phyloP scores from a whole-genome alignment of 2,888 invertebrate species.

The Rutpela maculata region DNA sequence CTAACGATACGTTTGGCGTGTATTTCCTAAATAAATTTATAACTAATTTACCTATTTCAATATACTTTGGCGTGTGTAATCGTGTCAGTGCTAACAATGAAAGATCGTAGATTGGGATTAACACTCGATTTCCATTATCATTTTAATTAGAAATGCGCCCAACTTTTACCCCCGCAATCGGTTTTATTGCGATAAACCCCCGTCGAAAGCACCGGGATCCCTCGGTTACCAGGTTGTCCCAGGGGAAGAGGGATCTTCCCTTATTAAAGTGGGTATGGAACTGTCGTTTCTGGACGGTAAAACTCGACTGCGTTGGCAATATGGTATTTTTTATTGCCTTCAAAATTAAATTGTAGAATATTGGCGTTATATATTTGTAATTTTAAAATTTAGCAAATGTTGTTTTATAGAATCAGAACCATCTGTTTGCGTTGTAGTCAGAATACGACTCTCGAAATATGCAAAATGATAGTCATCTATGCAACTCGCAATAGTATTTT shows the following conservation, averaged over 20 bases:
- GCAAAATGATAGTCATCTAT: too few relatives aligned
- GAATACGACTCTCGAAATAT: too few relatives aligned
- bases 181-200: not conserved
- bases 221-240: not conserved
- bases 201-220: not conserved
- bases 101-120: not conserved
- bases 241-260: conserved; percentile 1
- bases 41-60: too few relatives aligned
- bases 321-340: too few relatives aligned
- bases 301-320: not conserved
- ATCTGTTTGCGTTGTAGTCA: too few relatives aligned
- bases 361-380: too few relatives aligned
- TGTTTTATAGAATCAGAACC: too few relatives aligned
- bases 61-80: not conserved
- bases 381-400: too few relatives aligned
- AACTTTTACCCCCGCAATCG: not conserved
- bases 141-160: not conserved
- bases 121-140: conserved; percentile 7
- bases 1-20: too few relatives aligned
- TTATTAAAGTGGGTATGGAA: not conserved
- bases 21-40: too few relatives aligned
- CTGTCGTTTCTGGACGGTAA: not conserved
- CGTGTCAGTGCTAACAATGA: not conserved
- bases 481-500: too few relatives aligned
- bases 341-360: too few relatives aligned